Conservation (phyloP, 1,140 invertebrate genomes). For the Procambarus virginalis region DNA sequence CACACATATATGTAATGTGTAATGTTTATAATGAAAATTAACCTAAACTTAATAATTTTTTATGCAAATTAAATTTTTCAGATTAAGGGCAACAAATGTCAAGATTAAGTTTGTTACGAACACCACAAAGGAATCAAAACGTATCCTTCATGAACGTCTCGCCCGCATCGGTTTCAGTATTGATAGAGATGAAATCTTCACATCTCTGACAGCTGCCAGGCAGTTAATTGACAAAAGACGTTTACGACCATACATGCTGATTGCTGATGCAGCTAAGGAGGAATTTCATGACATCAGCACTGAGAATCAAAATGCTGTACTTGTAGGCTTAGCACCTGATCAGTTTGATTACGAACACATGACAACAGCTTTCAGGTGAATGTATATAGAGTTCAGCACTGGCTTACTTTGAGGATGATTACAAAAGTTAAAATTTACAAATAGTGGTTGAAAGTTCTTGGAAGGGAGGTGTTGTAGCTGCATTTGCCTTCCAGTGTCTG, state of each 20-base stretch:
- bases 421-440: no score
- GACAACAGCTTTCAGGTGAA: constrained; percentile 85
- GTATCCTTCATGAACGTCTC: constrained; percentile 80
- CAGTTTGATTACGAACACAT: constrained; percentile 85
- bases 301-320: constrained; percentile 81
- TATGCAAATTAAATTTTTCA: constrained; percentile 73
- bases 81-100: constrained; percentile 79
- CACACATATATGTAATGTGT: no score
- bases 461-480: no score
- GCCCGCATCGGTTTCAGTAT: constrained; percentile 83
- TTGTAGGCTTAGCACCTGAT: constrained; percentile 87
- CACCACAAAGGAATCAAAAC: constrained; percentile 87
- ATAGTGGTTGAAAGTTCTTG: no score
- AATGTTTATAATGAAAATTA: not conserved
- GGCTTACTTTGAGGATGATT: no score
- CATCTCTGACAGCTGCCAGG: constrained; percentile 84
- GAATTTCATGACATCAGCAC: constrained; percentile 82
- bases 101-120: constrained; percentile 85
- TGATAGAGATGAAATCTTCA: constrained; percentile 83
- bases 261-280: constrained; percentile 74
- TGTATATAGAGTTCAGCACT: not conserved
- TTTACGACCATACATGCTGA: constrained; percentile 54
- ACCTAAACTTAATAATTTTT: not conserved
- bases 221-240: constrained; percentile 72
- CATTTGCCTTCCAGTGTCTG: no score